Conservation (phyloP, 2,888 invertebrate genomes). For the Ochropacha duplaris region DNA sequence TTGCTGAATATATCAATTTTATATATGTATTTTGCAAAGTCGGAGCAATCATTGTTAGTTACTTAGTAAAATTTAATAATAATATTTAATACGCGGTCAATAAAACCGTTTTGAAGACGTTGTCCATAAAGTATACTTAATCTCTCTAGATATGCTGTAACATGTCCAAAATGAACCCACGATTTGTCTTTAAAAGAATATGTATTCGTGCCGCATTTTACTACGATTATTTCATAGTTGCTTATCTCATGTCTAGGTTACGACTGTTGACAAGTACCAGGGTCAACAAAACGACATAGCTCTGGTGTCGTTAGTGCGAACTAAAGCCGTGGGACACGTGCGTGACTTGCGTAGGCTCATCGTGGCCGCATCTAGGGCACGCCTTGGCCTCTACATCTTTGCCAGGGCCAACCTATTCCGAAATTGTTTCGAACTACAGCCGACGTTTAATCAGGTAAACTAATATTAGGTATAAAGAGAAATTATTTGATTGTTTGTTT, state of each 20-base stretch:
- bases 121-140: too few species aligned
- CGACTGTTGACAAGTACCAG: constrained; percentile 99
- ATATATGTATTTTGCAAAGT: too few species aligned
- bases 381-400: constrained; percentile 98
- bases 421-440: constrained; percentile 98
- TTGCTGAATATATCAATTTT: too few species aligned
- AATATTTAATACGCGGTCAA: too few species aligned
- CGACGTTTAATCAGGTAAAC: constrained; percentile 95
- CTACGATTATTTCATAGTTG: neutral
- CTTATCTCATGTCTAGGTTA: constrained; percentile 78
- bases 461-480: too few species aligned
- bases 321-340: constrained; percentile 98
- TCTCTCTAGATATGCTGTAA: too few species aligned
- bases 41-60: too few species aligned
- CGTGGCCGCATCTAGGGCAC: constrained; percentile 98
- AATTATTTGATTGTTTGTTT: too few species aligned
- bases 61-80: too few species aligned
- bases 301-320: constrained; percentile 96
- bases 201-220: neutral
- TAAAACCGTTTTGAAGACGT: too few species aligned
- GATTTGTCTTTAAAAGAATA: too few species aligned
- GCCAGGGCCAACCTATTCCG: constrained; percentile 95
- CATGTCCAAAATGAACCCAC: too few species aligned
- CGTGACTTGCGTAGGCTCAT: constrained; percentile 97
- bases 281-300: constrained; percentile 99